Evolutionary conservation across 2,797 vertebrate species (phyloP), one percentile per base, ranked within the genome.

Genomic region (Rhabdomys pumilio): DNA sequence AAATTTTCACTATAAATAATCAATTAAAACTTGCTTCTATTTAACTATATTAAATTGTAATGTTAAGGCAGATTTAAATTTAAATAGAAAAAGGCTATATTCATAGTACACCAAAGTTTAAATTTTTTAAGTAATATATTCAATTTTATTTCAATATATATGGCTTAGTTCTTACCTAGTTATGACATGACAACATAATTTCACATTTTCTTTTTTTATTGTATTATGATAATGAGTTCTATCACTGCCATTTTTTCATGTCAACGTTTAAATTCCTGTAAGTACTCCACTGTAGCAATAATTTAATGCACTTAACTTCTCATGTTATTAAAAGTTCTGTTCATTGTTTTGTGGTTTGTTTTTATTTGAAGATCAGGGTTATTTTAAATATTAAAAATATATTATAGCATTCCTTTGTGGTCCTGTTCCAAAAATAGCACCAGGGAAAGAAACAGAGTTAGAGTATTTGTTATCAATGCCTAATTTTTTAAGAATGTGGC

Each of bases 41-140:
- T 90, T 93, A 69, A 91, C 77, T 80, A 34, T 53, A 88, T 92
- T 65, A 85, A 93, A 76, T 73, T 84, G 41, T 83, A 26, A 80
- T 59, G 65, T 76, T 85, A 90, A 89, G 17, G 47, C 44, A 82
- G 63, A 79, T 67, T 67, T 20, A 86, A 53, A 22, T 91, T n/a
- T n/a, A n/a, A n/a, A n/a, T n/a, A n/a, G 41, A 72, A 93, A 91
- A 92, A 91, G 77, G 67, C 17, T 87, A 24, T 6, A 94, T 22
- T 83, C 34, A 24, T 75, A 75, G 15, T 19, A 61, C 10, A 44
- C 19, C 6, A 96, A 93, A 7, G n/a, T 80, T 90, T 94, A 91
- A 89, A 20, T n/a, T 57, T 90, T 15, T 1, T 47, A 84, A 81
- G 84, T 55, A 65, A 83, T n/a, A 6, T 38, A 34, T n/a, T 44